These are phyloP conservation scores for Ophion costatus DNA, from an alignment of 2,888 invertebrate genomes.

Conservation along the genomic window DNA sequence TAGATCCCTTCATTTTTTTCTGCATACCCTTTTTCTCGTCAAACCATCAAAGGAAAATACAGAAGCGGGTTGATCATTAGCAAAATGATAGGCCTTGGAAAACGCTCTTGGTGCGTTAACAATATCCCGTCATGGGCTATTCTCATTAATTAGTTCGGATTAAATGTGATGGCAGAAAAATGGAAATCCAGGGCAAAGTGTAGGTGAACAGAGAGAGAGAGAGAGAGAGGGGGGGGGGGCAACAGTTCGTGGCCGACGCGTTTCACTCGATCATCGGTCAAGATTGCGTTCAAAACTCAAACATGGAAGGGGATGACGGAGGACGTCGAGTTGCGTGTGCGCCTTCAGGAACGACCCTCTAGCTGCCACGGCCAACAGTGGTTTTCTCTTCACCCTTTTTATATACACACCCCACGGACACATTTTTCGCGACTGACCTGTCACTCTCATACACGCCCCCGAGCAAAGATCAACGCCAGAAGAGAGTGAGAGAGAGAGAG, in stretches of 20 bases:
- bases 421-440: slow-evolving; percentile 30
- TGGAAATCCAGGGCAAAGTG: slow-evolving; percentile 46
- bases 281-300: slow-evolving; percentile 44
- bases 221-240: not conserved
- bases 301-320: slow-evolving; percentile 8
- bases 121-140: not conserved
- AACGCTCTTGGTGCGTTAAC: not conserved
- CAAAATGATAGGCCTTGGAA: not conserved
- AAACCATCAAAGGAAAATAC: not conserved
- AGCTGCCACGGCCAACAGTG: slow-evolving; percentile 53
- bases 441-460: slow-evolving; percentile 13
- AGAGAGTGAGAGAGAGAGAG: not conserved
- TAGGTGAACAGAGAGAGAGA: not conserved
- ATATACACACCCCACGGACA: slow-evolving; percentile 11
- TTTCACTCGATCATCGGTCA: slow-evolving; percentile 45
- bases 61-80: not conserved
- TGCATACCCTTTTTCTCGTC: no score
- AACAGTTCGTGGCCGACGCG: slow-evolving; percentile 8
- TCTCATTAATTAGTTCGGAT: not conserved
- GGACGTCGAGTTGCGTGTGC: slow-evolving; percentile 53
- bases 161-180: slow-evolving; percentile 12
- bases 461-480: slow-evolving; percentile 41
- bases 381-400: slow-evolving; percentile 2
- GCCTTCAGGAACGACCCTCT: slow-evolving; percentile 42
- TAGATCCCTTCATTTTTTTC: no score